These are phyloP conservation scores for Pseudeuparius sepicola DNA, from an alignment of 2,888 invertebrate genomes.

Conservation along the genomic window DNA sequence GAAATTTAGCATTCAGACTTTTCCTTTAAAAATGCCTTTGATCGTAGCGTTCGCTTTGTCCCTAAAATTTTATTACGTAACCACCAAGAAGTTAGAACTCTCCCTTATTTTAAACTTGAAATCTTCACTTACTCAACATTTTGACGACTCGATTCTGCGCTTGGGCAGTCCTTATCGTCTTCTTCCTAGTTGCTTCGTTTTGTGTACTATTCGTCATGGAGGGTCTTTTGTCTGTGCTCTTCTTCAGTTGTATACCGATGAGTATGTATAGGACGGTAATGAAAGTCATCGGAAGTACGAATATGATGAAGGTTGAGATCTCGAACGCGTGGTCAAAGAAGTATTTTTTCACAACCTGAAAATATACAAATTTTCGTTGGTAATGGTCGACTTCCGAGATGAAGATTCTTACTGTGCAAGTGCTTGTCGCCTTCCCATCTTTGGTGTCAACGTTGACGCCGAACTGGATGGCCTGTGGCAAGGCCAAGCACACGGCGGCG, in stretches of 20 bases:
- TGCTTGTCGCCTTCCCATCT: constrained; percentile 20
- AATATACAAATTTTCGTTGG: no score
- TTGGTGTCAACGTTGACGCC: constrained; percentile 28
- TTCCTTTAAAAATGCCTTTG: no score
- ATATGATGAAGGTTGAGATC: constrained; percentile 72
- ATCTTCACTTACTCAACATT: constrained; percentile 61
- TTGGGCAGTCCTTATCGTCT: constrained; percentile 15
- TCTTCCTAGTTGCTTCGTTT: constrained; percentile 16
- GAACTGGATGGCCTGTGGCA: constrained; percentile 52
- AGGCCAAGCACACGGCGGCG: constrained; percentile 58
- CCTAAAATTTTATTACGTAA: no score
- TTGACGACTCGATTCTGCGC: constrained; percentile 56
- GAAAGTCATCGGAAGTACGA: constrained; percentile 77
- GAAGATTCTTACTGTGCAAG: constrained; percentile 37
- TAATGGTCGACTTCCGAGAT: no score
- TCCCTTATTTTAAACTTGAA: no score
- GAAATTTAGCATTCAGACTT: no score
- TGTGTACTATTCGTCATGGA: constrained; percentile 32
- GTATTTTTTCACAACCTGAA: constrained; percentile 14
- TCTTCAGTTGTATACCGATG: constrained; percentile 61
- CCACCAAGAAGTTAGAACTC: no score
- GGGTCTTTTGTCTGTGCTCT: constrained; percentile 41
- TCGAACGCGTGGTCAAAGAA: constrained; percentile 58
- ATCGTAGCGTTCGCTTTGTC: no score
- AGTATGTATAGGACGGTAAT: constrained; percentile 73